These are phyloP conservation scores for Theonella swinhoei DNA, from an alignment of 37 sponge, comb jelly and placozoan species.

Conservation along the genomic window DNA sequence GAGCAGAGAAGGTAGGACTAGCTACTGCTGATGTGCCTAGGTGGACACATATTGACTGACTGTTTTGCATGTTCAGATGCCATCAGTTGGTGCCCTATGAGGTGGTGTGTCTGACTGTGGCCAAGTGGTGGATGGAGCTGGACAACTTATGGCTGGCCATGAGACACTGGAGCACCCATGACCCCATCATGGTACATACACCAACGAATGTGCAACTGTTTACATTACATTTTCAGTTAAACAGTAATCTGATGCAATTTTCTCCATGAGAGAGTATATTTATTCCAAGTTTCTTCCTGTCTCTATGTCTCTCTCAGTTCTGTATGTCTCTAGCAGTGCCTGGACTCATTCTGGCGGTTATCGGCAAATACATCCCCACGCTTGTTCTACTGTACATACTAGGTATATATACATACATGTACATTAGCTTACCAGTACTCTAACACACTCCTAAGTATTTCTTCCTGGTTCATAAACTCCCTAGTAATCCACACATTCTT, in stretches of 20 bases:
- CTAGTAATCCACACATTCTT: not conserved
- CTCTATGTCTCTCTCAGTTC: slow-evolving; percentile 9
- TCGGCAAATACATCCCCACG: slow-evolving; percentile 51
- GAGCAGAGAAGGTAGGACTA: not conserved
- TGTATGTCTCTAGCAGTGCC: slow-evolving; percentile 9
- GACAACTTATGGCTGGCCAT: slow-evolving; percentile 56
- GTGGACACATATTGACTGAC: too few species aligned
- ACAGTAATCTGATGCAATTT: too few species aligned
- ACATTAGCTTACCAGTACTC: not conserved
- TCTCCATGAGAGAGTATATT: too few species aligned
- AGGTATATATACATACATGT: slow-evolving; percentile 23
- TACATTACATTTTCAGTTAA: not conserved
- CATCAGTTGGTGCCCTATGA: slow-evolving; percentile 46
- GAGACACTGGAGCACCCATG: slow-evolving; percentile 37
- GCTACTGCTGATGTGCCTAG: not conserved
- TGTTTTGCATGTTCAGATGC: too few species aligned
- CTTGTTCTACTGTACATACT: slow-evolving; percentile 46
- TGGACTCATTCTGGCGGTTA: slow-evolving; percentile 32
- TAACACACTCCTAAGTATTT: not conserved
- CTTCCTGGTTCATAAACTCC: not conserved
- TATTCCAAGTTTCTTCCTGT: not conserved
- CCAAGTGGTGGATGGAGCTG: slow-evolving; percentile 48
- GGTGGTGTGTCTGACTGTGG: slow-evolving; percentile 52
- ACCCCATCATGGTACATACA: slow-evolving; percentile 41
- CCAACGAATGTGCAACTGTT: not conserved